Conservation (phyloP, 2,113 vertebrate genomes). For the Paramormyrops kingsleyae region DNA sequence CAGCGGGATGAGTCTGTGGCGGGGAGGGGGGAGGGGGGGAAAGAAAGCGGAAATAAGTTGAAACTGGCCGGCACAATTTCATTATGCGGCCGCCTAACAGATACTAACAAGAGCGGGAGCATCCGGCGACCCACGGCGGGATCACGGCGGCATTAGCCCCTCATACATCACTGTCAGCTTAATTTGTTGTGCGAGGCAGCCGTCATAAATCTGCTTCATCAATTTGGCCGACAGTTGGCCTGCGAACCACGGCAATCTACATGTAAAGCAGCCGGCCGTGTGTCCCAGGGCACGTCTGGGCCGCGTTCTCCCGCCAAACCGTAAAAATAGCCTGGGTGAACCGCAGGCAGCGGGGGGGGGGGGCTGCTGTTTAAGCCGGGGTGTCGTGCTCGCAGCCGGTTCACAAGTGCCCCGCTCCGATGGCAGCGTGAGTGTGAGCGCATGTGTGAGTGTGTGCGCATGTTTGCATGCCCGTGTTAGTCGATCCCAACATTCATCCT, state of each 20-base stretch:
- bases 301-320: slow-evolving; percentile 10
- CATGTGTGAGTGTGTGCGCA: not conserved
- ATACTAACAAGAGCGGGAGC: slow-evolving; percentile 84
- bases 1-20: slow-evolving; percentile 86
- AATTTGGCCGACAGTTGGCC: slow-evolving; percentile 71
- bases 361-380: slow-evolving; percentile 14
- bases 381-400: slow-evolving; percentile 18
- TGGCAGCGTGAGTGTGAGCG: not conserved
- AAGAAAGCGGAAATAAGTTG: slow-evolving; percentile 53
- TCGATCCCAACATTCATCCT: not conserved
- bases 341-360: not conserved
- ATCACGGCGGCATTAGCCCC: slow-evolving; percentile 73
- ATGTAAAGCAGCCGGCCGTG: slow-evolving; percentile 50
- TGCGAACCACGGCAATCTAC: slow-evolving; percentile 56
- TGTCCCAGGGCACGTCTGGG: slow-evolving; percentile 39
- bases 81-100: slow-evolving; percentile 80
- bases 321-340: slow-evolving; percentile 32
- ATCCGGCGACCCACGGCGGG: slow-evolving; percentile 59
- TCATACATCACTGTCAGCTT: slow-evolving; percentile 96
- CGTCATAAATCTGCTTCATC: slow-evolving; percentile 92
- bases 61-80: slow-evolving; percentile 80
- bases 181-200: slow-evolving; percentile 93
- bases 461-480: not conserved
- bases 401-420: slow-evolving; percentile 13
- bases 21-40: slow-evolving; percentile 26